These are phyloP conservation scores for Chelonia mydas DNA, from an alignment of 2,797 vertebrate genomes.

Conservation along the genomic window DNA sequence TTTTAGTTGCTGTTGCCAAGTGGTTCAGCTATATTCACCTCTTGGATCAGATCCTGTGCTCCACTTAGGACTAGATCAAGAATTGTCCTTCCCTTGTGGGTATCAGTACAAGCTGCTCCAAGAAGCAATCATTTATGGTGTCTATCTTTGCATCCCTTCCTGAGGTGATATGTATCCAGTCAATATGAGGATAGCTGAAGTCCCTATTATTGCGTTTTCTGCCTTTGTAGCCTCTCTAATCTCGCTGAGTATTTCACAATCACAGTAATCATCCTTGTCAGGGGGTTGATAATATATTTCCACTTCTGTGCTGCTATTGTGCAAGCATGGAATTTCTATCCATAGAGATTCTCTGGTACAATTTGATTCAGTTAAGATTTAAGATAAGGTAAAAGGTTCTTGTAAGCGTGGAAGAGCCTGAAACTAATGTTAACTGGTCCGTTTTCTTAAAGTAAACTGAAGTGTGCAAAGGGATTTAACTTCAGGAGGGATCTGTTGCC, in stretches of 20 bases:
- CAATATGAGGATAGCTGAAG: not conserved
- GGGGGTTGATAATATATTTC: not conserved
- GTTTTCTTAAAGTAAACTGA: not conserved
- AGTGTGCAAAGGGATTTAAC: not conserved
- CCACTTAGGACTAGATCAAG: not conserved
- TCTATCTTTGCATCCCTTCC: not conserved
- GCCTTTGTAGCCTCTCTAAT: not conserved
- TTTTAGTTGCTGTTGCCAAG: not conserved
- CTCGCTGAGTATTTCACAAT: not conserved
- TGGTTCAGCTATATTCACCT: not conserved
- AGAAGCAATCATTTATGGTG: not conserved
- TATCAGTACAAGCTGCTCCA: not conserved
- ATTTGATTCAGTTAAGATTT: not conserved
- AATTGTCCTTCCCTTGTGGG: not conserved
- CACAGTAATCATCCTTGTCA: not conserved
- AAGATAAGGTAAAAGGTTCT: conserved; percentile 36
- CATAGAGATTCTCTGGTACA: not conserved
- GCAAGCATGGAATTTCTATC: not conserved
- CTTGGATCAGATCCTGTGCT: not conserved
- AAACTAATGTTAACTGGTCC: not conserved
- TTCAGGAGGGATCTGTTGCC: fast-evolving
- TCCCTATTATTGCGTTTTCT: not conserved
- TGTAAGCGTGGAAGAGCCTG: not conserved
- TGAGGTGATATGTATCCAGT: not conserved
- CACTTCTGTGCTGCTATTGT: not conserved